Percentiles rank a stretch among this genome's conserved stretches.
Conservation (phyloP, 2,888 invertebrate species). For the Mimachlamys varia region DNA sequence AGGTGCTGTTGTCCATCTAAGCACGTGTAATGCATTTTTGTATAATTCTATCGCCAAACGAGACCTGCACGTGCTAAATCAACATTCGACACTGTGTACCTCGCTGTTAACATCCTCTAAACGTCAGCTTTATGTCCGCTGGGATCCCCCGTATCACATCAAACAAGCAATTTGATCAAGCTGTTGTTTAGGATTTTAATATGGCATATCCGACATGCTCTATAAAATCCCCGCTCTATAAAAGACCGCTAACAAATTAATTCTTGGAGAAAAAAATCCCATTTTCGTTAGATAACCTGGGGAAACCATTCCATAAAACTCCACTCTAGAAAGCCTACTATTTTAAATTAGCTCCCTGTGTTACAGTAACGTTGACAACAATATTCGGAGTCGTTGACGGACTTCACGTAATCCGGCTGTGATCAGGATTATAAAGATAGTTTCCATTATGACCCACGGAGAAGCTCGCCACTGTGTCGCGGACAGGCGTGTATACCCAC, state of each 20-base stretch:
- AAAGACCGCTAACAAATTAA: background rate
- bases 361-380: background rate
- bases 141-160: background rate
- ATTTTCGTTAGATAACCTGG: background rate
- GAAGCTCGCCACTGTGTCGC: background rate
- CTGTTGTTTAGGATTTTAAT: background rate
- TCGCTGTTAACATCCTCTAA: background rate
- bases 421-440: background rate
- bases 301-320: too few relatives aligned
- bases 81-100: background rate
- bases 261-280: too few relatives aligned
- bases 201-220: background rate
- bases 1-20: background rate
- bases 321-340: too few relatives aligned
- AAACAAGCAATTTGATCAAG: background rate
- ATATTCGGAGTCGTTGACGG: background rate
- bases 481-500: background rate
- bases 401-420: background rate
- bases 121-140: background rate
- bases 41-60: background rate
- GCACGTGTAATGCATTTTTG: background rate
- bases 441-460: background rate
- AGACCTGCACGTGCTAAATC: background rate
- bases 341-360: too few relatives aligned
- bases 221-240: background rate